phyloP scores from a whole-genome alignment of 2,888 invertebrate genomes.

The Lasioglossum villosulum region DNA sequence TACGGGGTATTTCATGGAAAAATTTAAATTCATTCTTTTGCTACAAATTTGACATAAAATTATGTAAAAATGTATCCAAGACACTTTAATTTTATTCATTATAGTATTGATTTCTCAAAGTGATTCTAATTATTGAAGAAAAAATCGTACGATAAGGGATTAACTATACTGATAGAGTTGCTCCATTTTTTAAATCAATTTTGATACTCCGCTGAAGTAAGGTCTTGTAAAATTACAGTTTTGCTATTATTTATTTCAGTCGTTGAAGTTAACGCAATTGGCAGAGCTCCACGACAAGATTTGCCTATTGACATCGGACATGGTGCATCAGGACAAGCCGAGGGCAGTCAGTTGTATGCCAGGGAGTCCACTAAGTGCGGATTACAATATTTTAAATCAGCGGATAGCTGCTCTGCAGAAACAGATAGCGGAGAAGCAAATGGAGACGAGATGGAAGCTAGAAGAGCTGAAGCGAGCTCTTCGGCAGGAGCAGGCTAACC shows the following conservation, averaged over 20 bases:
- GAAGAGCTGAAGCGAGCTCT: constrained; percentile 73
- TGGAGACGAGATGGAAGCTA: constrained; percentile 74
- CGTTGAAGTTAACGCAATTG: constrained; percentile 77
- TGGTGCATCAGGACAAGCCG: constrained; percentile 70
- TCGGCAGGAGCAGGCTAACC: constrained; percentile 74
- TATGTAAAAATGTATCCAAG: too few relatives aligned
- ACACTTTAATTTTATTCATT: too few relatives aligned
- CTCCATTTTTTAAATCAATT: too few relatives aligned
- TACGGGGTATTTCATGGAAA: background rate
- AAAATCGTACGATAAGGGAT: too few relatives aligned
- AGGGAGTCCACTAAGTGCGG: constrained; percentile 45
- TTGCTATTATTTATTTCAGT: constrained; percentile 59
- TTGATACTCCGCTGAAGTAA: too few relatives aligned
- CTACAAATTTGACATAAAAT: background rate
- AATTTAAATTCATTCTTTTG: background rate
- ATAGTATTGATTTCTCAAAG: too few relatives aligned
- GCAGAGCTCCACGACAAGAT: constrained; percentile 80
- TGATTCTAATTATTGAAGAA: too few relatives aligned
- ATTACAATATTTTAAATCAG: constrained; percentile 74
- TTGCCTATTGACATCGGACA: constrained; percentile 74
- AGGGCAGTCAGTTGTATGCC: constrained; percentile 12
- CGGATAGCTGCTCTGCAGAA: constrained; percentile 78
- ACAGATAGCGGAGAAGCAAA: constrained; percentile 77
- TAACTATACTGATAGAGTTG: too few relatives aligned
- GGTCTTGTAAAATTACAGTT: background rate